phyloP scores from a whole-genome alignment of 2,888 invertebrate species.

The Tetropium fuscum region DNA sequence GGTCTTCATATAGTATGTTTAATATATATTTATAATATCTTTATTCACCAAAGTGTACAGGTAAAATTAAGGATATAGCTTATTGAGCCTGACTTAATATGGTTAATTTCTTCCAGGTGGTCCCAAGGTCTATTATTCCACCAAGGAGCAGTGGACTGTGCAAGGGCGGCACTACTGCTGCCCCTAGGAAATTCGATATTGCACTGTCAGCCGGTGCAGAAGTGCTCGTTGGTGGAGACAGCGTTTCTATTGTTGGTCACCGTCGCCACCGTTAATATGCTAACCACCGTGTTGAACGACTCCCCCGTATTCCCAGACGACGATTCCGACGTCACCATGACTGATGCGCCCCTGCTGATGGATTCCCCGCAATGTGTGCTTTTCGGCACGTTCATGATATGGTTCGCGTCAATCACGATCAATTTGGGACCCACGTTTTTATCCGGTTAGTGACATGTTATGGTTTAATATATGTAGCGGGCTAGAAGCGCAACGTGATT shows the following conservation, averaged over 20 bases:
- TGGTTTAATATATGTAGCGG: no score
- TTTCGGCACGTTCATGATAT: conserved; percentile 93
- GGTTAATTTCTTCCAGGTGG: conserved; percentile 73
- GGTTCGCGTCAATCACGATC: conserved; percentile 92
- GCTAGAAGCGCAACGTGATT: no score
- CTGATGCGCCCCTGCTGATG: conserved; percentile 73
- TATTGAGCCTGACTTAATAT: no score
- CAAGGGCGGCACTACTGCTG: conserved; percentile 82
- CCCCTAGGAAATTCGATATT: conserved; percentile 85
- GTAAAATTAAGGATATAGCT: no score
- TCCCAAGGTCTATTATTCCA: conserved; percentile 88
- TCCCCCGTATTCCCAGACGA: conserved; percentile 88
- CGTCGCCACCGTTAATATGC: conserved; percentile 91
- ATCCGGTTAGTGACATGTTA: conserved; percentile 69
- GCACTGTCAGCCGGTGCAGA: conserved; percentile 85
- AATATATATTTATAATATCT: no score
- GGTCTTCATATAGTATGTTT: no score
- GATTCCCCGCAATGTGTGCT: conserved; percentile 91
- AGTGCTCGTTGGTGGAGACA: conserved; percentile 89
- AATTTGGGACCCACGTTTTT: conserved; percentile 91
- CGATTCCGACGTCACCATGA: conserved; percentile 76
- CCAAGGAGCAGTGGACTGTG: conserved; percentile 87
- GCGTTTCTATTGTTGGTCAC: conserved; percentile 90
- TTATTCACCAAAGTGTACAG: no score
- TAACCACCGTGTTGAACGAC: conserved; percentile 88